Evolutionary conservation across 2,113 vertebrate species (phyloP).

Genomic region (Xiphophorus maculatus): DNA sequence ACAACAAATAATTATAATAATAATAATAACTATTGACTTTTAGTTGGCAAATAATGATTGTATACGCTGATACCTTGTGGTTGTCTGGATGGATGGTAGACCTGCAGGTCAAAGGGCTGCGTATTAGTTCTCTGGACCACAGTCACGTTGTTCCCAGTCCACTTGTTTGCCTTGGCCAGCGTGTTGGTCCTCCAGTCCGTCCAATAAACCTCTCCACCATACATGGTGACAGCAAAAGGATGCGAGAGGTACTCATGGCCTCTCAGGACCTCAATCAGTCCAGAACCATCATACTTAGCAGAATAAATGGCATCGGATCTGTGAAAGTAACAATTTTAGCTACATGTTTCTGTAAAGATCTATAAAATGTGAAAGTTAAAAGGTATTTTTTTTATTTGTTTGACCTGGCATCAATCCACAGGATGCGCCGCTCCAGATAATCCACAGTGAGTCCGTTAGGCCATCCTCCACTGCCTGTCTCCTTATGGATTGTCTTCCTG

Average conservation of each 20-base stretch:
- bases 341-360: background rate
- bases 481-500: slow-evolving; percentile 93
- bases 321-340: slow-evolving; percentile 2
- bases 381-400: background rate
- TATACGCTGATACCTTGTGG: slow-evolving; percentile 84
- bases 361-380: background rate
- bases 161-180: slow-evolving; percentile 96
- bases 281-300: slow-evolving; percentile 93
- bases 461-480: slow-evolving; percentile 95
- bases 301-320: slow-evolving; percentile 98
- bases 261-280: slow-evolving; percentile 94
- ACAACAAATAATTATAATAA: too few species aligned
- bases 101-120: slow-evolving; percentile 95
- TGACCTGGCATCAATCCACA: slow-evolving; percentile 97
- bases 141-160: slow-evolving; percentile 95
- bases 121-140: slow-evolving; percentile 98
- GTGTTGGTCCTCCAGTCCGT: slow-evolving; percentile 98
- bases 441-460: slow-evolving; percentile 96
- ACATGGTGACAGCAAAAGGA: slow-evolving; percentile 94
- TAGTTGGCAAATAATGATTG: background rate
- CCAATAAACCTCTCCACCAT: slow-evolving; percentile 97
- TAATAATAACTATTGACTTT: too few species aligned
- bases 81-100: slow-evolving; percentile 95
- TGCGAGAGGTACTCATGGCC: slow-evolving; percentile 96
- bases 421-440: slow-evolving; percentile 94